Base-by-base conservation (phyloP, 2,113 vertebrate species). In the Saguinus imperator region DNA sequence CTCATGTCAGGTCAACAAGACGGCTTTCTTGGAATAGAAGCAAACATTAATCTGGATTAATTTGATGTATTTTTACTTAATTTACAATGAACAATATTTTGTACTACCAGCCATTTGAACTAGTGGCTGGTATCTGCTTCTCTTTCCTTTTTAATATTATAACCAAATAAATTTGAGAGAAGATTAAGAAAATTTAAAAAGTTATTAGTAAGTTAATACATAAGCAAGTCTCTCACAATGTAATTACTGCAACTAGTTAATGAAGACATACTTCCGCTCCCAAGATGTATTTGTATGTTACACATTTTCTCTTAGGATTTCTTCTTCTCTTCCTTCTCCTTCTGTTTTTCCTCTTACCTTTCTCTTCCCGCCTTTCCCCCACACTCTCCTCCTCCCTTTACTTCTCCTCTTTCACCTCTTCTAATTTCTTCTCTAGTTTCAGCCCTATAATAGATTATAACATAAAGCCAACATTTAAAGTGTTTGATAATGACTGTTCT, bases 1-100 rank as follows among this genome's bases (percentile, higher is more conserved):
- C 43, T 96, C 50, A n/a, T 55, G 20, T 83, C 13, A 37, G 17
- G 70, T 32, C 9, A 61, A 29, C 64, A 76, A 4, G 84, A 82
- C 80, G 11, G 73, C 23, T 57, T 95, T 72, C 82, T 91, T 95
- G 68, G 83, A 95, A 91, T 32, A 95, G 14, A 95, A 95, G 6
- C 10, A 89, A 76, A 57, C 21, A 83, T 82, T 75, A 94, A 87
- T 92, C 50, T 91, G 50, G n/a, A 66, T 52, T 93, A 96, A 92
- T 87, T 90, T 95, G 90, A 70, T 80, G 29, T 94, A 94, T 79
- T 81, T 94, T 86, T 77, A 92, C 20, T 87, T 94, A 95, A 94
- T 97, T 95, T 96, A 95, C 4, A 80, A 40, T 82, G 4, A 21
- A 80, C 50, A 94, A 76, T 52, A 87, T 76, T 84, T 87, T 82